Evolutionary conservation across 2,113 vertebrate species (phyloP).

Genomic region (Oryzias melastigma): DNA sequence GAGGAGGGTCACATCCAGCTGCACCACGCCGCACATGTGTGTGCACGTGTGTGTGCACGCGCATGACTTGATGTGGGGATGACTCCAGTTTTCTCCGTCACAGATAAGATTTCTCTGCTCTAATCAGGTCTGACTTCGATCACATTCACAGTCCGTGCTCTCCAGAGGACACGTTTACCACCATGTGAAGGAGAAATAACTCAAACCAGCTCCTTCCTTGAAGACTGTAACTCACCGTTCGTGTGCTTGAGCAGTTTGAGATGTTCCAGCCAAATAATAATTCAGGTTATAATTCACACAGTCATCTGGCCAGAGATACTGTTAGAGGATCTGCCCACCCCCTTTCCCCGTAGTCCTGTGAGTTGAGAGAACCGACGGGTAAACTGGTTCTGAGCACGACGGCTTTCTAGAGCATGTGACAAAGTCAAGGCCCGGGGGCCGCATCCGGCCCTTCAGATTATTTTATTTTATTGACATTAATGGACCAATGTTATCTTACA

Average conservation of each 20-base stretch:
- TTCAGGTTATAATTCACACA: conserved; percentile 30
- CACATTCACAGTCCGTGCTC: conserved; percentile 27
- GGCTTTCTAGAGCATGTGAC: conserved; percentile 46
- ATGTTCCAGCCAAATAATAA: background rate
- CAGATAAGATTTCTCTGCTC: conserved; percentile 13
- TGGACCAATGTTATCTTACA: no score
- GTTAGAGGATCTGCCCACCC: conserved; percentile 22
- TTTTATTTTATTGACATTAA: no score
- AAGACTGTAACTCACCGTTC: conserved; percentile 53
- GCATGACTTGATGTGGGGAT: conserved; percentile 34
- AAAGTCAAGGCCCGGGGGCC: conserved; percentile 9
- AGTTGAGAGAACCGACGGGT: conserved; percentile 24
- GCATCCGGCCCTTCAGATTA: no score
- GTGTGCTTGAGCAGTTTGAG: conserved; percentile 11
- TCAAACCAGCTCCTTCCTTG: conserved; percentile 53
- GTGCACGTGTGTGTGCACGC: conserved; percentile 7
- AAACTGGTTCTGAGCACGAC: conserved; percentile 23
- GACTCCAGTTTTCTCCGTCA: conserved; percentile 14
- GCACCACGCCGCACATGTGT: conserved; percentile 29
- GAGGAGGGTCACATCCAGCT: conserved; percentile 28
- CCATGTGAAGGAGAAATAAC: conserved; percentile 28
- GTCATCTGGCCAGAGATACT: conserved; percentile 35
- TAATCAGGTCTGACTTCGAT: conserved; percentile 13
- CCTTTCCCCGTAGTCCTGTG: conserved; percentile 53
- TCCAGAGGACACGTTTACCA: conserved; percentile 34